phyloP scores from a whole-genome alignment of 1,140 invertebrate species.

The Steinernema feltiae region DNA sequence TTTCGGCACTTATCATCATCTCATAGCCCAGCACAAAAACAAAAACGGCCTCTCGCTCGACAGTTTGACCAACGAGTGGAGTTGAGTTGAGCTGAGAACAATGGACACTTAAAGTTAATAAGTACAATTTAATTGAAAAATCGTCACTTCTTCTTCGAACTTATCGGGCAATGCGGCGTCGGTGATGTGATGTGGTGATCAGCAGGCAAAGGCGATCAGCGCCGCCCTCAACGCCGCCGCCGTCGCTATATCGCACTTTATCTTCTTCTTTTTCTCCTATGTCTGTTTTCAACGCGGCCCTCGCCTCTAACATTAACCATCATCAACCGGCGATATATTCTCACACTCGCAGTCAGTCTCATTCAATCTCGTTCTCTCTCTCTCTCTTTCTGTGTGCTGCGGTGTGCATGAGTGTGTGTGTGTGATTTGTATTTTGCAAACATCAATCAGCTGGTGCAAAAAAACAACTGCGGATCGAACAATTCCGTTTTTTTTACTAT shows the following conservation, averaged over 20 bases:
- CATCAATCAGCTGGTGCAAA: constrained; percentile 11
- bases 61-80: too few relatives aligned
- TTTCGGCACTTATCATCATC: not conserved
- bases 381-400: too few relatives aligned
- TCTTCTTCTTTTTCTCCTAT: constrained; percentile 7
- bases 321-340: not conserved
- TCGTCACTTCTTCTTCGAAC: too few relatives aligned
- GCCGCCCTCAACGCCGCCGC: too few relatives aligned
- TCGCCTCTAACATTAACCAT: not conserved
- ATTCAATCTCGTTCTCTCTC: too few relatives aligned
- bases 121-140: too few relatives aligned
- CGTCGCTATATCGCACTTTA: not conserved
- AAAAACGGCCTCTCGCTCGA: too few relatives aligned
- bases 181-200: not conserved
- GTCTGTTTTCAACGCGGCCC: constrained; percentile 13
- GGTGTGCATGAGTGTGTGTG: not conserved
- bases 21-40: too few relatives aligned
- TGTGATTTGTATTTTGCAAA: constrained; percentile 15
- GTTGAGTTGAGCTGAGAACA: too few relatives aligned
- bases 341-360: not conserved
- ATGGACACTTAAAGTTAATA: too few relatives aligned
- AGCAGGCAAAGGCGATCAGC: not conserved
- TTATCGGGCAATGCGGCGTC: not conserved
- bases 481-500: constrained; percentile 14
- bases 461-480: constrained; percentile 9